phyloP scores from a whole-genome alignment of 1,140 invertebrate genomes.

The Lucilia cuprina region DNA sequence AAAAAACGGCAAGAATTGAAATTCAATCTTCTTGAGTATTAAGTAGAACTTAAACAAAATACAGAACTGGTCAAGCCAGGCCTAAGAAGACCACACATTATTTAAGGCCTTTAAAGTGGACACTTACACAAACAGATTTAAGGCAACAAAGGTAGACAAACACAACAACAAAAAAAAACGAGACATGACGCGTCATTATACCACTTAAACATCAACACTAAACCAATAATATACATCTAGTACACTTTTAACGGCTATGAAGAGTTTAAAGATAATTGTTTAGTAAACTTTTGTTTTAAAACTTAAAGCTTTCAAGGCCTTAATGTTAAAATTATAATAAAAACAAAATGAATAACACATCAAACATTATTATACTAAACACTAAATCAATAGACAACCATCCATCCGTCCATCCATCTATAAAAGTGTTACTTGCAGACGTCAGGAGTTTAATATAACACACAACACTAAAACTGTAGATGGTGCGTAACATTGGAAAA shows the following conservation, averaged over 20 bases:
- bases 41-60: not conserved
- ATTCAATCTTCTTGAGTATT: not conserved
- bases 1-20: too few relatives aligned
- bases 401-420: too few relatives aligned
- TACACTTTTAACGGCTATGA: too few relatives aligned
- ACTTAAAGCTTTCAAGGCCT: too few relatives aligned
- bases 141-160: not conserved
- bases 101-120: not conserved
- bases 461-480: not conserved
- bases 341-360: not conserved
- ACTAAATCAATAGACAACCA: not conserved
- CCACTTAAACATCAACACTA: not conserved
- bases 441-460: not conserved
- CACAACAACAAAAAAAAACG: too few relatives aligned
- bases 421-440: too few relatives aligned
- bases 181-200: not conserved
- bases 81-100: not conserved
- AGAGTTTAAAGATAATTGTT: too few relatives aligned
- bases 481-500: slow-evolving; percentile 2
- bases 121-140: not conserved
- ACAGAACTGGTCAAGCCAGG: too few relatives aligned
- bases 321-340: not conserved
- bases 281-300: too few relatives aligned
- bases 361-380: not conserved
- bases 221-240: not conserved